Percentiles rank a stretch among this genome's conserved stretches.
These are phyloP conservation scores for Psettodes erumei DNA, from an alignment of 2,113 vertebrate genomes.

Conservation along the genomic window DNA sequence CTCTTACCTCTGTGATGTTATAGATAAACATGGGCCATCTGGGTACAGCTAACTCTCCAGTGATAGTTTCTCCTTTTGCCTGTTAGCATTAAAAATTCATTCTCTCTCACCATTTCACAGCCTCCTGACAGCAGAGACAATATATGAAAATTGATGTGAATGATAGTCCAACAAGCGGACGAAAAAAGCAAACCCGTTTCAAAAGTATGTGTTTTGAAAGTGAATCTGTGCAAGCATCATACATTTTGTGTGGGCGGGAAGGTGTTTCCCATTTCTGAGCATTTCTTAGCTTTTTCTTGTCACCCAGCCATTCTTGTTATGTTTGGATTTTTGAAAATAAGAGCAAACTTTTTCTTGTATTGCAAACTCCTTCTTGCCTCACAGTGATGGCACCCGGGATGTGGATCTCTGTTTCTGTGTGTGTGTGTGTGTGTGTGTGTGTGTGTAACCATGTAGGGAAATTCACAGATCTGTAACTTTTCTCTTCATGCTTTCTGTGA, in stretches of 20 bases:
- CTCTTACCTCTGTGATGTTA: slow-evolving; percentile 48
- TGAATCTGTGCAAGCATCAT: background rate
- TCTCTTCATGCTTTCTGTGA: slow-evolving; percentile 12
- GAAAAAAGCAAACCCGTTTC: background rate
- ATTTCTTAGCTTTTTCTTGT: slow-evolving; percentile 9
- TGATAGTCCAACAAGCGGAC: slow-evolving; percentile 27
- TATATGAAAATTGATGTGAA: slow-evolving; percentile 5
- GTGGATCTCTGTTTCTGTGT: slow-evolving; percentile 30
- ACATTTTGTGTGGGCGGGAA: background rate
- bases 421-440: slow-evolving; percentile 12
- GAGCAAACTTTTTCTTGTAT: too few relatives aligned
- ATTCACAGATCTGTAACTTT: slow-evolving; percentile 26
- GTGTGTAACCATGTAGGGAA: background rate
- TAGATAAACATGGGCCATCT: slow-evolving; percentile 53
- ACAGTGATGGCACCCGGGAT: slow-evolving; percentile 43
- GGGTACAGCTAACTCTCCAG: slow-evolving; percentile 32
- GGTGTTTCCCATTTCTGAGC: background rate
- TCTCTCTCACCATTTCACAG: slow-evolving; percentile 7
- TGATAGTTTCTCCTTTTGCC: slow-evolving; percentile 26
- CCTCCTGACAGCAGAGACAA: slow-evolving; percentile 10
- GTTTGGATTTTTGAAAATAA: too few relatives aligned
- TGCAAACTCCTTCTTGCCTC: slow-evolving; percentile 33
- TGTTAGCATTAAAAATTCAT: slow-evolving; percentile 34
- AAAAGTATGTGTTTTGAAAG: background rate
- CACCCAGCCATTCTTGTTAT: background rate